Conservation (phyloP, 2,797 vertebrate genomes). For the Scolopax rusticola region DNA sequence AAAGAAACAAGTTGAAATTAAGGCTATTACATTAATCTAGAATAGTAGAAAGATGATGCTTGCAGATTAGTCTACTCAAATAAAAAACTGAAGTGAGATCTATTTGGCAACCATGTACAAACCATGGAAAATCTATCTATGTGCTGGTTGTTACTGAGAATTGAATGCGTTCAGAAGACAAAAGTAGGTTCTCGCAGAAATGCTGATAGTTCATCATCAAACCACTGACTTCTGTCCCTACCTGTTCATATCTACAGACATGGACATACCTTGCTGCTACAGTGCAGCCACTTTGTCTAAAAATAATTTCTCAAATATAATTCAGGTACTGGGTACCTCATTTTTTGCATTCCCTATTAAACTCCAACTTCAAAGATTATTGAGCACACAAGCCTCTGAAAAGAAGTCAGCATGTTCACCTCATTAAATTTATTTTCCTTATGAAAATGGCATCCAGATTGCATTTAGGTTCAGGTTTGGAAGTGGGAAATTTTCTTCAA, state of each 20-base stretch:
- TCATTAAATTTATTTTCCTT: not conserved
- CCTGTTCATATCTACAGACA: not conserved
- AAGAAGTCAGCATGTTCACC: not conserved
- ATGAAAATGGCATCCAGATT: not conserved
- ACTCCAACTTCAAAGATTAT: not conserved
- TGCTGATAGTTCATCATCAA: not conserved
- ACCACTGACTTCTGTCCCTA: not conserved
- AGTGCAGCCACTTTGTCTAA: not conserved
- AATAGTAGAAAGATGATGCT: not conserved
- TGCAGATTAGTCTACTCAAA: not conserved
- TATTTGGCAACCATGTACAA: not conserved
- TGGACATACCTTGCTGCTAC: not conserved
- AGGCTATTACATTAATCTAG: not conserved
- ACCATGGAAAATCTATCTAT: not conserved
- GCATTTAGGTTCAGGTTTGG: not conserved
- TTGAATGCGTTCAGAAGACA: not conserved
- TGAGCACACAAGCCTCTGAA: not conserved
- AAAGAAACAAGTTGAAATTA: not conserved
- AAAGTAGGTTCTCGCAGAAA: not conserved
- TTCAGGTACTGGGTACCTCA: not conserved
- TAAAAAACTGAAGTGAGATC: not conserved
- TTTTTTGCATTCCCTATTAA: not conserved
- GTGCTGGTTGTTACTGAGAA: not conserved
- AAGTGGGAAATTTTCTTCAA: not conserved
- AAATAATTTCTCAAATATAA: not conserved